A percentile compares a stretch with the other conserved stretches of the same genome.
phyloP scores from a whole-genome alignment of 2,113 vertebrate genomes.

The Macquaria ambigua region DNA sequence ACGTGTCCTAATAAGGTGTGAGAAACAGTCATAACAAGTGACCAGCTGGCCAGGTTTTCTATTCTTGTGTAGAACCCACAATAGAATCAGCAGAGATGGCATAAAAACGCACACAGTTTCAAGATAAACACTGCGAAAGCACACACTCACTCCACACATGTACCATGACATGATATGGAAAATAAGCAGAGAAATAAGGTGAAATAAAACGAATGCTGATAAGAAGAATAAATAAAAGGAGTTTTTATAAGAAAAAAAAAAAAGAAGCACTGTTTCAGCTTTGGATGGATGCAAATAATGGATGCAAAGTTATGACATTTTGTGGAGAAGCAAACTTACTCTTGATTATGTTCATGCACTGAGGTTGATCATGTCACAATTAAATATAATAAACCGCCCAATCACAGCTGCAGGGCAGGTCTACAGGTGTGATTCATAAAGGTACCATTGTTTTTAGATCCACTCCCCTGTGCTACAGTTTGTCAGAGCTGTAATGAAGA shows the following conservation, averaged over 20 bases:
- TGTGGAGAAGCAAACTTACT: not conserved
- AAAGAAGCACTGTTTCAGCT: not conserved
- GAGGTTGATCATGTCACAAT: not conserved
- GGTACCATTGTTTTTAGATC: not conserved
- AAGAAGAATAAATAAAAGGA: not conserved
- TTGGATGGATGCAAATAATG: no score
- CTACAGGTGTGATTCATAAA: not conserved
- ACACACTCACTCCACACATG: not conserved
- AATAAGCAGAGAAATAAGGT: not conserved
- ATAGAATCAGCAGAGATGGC: conserved; percentile 31
- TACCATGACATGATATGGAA: not conserved
- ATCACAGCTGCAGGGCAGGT: not conserved
- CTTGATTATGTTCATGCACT: not conserved
- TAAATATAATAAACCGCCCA: not conserved
- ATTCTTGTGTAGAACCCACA: conserved; percentile 52
- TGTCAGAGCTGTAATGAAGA: not conserved
- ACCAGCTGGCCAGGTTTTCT: conserved; percentile 49
- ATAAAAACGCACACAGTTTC: not conserved
- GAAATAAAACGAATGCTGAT: not conserved
- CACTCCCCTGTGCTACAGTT: not conserved
- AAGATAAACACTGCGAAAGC: not conserved
- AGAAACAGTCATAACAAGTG: conserved; percentile 22
- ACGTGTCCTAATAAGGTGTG: conserved; percentile 45
- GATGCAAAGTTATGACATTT: not conserved
- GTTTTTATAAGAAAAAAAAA: not conserved